Evolutionary conservation across 1,140 invertebrate species (phyloP), one percentile per base, ranked within the genome.

Genomic region (Dreissena rostriformis): DNA sequence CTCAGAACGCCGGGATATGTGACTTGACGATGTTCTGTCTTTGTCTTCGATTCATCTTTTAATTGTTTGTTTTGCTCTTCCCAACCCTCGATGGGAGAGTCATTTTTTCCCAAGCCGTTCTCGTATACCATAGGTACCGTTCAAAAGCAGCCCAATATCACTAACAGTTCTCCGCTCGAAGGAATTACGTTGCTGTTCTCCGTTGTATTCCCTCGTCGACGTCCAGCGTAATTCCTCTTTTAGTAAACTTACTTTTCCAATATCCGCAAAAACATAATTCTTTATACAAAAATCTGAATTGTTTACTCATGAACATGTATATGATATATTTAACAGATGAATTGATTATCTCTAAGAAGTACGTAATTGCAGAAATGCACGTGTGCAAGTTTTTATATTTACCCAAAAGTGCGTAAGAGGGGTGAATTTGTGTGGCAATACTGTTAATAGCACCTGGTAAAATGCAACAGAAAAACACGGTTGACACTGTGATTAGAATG

Each of bases 311-410:
- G 0, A 85, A 87, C 90, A 92, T 92, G 77, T 92, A 92, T 57
- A 92, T 92, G 52, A 92, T 71, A 28, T 91, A 92, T 74, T 92
- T 92, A 1, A 92, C 82, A 2, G 91, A 90, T 12, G 90, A 92
- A 63, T 91, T 92, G 19, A 90, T 53, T 0, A 89, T 91, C 71
- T 92, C 90, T 39, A 91, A 75, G 52, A 90, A 87, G 61, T 86
- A 92, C 2, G 88, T 90, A 14, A 91, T 83, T 52, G 74, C 86
- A 5, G 88, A 86, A 17, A 91, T 68, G 22, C 84, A 85, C 39
- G 82, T 65, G 82, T 88, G 88, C 17, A 90, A 74, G 80, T 91
- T 89, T 39, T 79, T 72, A 24, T 85, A 61, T 15, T 84, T 68
- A 19, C 90, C 89, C 51, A 87, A 52, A 55, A 82, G 71, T 0